Conservation (phyloP, 2,797 vertebrate genomes). For the Cetoscarus ocellatus region DNA sequence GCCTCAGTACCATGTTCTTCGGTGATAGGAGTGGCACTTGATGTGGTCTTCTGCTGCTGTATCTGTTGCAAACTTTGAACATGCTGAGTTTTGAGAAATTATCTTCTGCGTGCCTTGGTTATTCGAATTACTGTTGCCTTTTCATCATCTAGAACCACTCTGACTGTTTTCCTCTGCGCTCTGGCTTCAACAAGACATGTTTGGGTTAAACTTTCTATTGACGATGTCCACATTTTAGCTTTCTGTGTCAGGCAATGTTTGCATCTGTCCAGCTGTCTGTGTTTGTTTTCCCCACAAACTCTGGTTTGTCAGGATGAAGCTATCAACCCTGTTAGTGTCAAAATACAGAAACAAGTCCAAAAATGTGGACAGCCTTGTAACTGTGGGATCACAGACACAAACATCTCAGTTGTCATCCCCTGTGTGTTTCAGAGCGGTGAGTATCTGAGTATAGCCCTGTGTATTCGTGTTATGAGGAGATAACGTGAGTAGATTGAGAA, state of each 20-base stretch:
- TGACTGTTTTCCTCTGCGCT: background rate
- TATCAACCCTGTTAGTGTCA: no score
- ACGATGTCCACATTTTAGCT: background rate
- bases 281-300: no score
- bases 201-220: background rate
- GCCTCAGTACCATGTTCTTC: no score
- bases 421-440: slow-evolving; percentile 5
- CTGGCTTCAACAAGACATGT: background rate
- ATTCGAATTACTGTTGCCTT: background rate
- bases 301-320: background rate
- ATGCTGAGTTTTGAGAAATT: background rate
- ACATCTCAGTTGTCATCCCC: slow-evolving; percentile 7
- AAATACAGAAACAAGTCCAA: no score
- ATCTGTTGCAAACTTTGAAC: no score
- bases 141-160: background rate
- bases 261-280: no score
- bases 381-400: background rate
- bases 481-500: slow-evolving; percentile 74
- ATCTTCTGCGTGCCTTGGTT: background rate
- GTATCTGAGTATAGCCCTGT: slow-evolving; percentile 28
- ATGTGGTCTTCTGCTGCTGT: no score
- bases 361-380: background rate
- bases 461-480: slow-evolving; percentile 62
- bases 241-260: background rate
- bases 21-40: no score